Evolutionary conservation across 2,113 vertebrate species (phyloP).

Genomic region (Ciconia maguari): DNA sequence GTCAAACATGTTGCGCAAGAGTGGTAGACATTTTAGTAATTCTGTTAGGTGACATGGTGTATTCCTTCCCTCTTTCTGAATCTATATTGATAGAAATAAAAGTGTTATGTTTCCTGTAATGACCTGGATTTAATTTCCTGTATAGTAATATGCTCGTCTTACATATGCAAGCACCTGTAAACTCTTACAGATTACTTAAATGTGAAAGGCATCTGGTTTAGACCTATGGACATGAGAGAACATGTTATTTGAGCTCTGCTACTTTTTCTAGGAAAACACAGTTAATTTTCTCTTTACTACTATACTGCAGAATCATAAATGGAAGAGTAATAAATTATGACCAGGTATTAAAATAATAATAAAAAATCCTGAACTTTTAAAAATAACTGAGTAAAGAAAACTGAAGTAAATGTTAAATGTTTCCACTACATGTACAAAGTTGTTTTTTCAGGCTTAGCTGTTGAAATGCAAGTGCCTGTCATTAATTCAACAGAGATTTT

Average conservation of each 20-base stretch:
- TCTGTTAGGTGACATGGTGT: background rate
- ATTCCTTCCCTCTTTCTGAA: background rate
- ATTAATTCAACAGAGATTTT: background rate
- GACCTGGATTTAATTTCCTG: background rate
- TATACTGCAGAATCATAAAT: background rate
- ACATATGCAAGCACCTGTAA: background rate
- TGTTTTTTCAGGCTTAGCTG: background rate
- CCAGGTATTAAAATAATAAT: background rate
- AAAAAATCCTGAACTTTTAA: background rate
- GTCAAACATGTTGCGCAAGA: background rate
- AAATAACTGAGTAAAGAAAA: background rate
- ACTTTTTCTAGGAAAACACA: background rate
- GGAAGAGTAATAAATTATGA: background rate
- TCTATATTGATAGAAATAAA: background rate
- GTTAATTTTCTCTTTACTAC: background rate
- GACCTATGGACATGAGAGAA: background rate
- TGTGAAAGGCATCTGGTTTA: background rate
- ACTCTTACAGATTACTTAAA: background rate
- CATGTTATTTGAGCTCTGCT: background rate
- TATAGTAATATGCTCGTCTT: fast-evolving
- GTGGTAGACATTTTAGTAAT: background rate
- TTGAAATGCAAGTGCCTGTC: background rate
- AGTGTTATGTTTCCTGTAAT: background rate
- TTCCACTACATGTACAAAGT: background rate
- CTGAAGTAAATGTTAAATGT: background rate